Evolutionary conservation across 2,797 vertebrate genomes (phyloP).

Genomic region (Aldrovandia affinis): DNA sequence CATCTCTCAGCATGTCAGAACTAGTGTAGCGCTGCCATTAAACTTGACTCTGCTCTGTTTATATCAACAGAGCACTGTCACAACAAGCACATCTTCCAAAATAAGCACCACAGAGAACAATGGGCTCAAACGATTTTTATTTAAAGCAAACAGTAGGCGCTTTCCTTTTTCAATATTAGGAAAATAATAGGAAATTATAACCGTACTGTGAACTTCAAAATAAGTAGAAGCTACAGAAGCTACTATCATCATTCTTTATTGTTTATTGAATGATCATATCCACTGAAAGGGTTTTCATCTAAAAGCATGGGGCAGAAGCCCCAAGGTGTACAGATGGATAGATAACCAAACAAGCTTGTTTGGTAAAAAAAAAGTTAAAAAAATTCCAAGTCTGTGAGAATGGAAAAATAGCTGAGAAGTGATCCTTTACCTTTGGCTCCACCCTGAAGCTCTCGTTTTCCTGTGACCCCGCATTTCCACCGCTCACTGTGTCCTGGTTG

Average conservation of each 20-base stretch:
- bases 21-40: conserved; percentile 42
- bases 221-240: too few relatives aligned
- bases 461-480: background rate
- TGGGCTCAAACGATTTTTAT: background rate
- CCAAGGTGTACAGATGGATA: too few relatives aligned
- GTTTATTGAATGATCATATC: too few relatives aligned
- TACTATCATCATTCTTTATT: too few relatives aligned
- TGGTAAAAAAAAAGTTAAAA: background rate
- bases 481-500: background rate
- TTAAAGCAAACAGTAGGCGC: background rate
- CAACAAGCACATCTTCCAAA: conserved; percentile 26
- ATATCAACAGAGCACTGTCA: conserved; percentile 34
- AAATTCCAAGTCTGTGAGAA: background rate
- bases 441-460: background rate
- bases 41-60: conserved; percentile 30
- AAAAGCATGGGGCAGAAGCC: too few relatives aligned
- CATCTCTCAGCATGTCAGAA: conserved; percentile 37
- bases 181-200: too few relatives aligned
- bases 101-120: conserved; percentile 16
- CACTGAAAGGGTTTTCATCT: too few relatives aligned
- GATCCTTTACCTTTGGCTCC: background rate
- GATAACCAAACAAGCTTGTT: background rate
- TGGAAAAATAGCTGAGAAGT: background rate
- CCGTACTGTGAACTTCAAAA: too few relatives aligned
- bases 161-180: background rate